Conservation (phyloP, 2,797 vertebrate genomes). For the Sylvia borin region DNA sequence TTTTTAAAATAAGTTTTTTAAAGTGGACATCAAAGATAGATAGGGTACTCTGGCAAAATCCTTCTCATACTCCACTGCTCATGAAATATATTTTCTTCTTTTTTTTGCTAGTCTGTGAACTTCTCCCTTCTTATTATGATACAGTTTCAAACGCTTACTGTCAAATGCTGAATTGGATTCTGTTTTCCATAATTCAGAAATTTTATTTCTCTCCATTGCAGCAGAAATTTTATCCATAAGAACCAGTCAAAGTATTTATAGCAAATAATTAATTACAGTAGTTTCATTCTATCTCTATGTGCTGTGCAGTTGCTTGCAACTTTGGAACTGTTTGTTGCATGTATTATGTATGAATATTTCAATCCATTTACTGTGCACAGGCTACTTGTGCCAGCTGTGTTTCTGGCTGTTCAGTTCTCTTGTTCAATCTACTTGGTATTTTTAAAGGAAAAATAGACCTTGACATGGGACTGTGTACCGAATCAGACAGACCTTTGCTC, state of each 20-base stretch:
- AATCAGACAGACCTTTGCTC: background rate
- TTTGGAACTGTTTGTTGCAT: conserved; percentile 4
- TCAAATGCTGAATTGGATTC: background rate
- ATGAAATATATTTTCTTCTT: background rate
- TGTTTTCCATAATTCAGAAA: background rate
- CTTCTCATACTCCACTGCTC: background rate
- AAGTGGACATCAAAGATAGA: background rate
- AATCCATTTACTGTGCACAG: background rate
- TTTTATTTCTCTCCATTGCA: background rate
- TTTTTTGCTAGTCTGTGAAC: background rate
- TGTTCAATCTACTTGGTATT: background rate
- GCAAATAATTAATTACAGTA: background rate
- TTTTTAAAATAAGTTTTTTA: background rate
- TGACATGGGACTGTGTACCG: background rate
- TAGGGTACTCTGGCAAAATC: background rate
- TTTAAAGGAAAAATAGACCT: background rate
- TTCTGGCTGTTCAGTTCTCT: background rate
- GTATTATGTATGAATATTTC: conserved; percentile 13
- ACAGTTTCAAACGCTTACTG: background rate
- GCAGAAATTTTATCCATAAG: background rate
- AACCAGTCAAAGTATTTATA: background rate
- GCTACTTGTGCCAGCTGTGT: background rate
- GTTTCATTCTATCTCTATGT: background rate
- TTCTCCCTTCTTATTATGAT: background rate
- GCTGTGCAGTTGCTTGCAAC: background rate